Evolutionary conservation across 2,797 vertebrate species (phyloP).

Genomic region (Eulemur coronatus): DNA sequence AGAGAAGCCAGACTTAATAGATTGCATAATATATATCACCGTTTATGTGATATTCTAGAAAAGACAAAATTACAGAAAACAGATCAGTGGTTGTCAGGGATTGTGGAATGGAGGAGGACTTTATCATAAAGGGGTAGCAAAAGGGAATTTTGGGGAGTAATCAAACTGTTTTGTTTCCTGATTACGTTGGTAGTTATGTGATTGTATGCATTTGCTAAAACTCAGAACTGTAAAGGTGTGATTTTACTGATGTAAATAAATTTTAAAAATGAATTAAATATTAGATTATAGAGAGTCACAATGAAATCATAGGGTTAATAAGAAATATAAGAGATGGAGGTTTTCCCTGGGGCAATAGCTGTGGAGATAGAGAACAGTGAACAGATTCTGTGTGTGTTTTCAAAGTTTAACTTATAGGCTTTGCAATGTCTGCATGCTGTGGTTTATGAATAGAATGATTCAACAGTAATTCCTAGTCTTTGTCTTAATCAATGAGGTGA

Average conservation of each 20-base stretch:
- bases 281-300: background rate
- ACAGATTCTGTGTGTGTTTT: background rate
- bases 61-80: background rate
- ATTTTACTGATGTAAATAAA: background rate
- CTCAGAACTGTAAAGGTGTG: background rate
- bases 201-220: background rate
- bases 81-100: background rate
- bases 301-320: background rate
- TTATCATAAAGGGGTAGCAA: background rate
- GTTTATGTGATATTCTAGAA: background rate
- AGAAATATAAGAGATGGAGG: background rate
- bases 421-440: accelerated
- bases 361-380: background rate
- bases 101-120: background rate
- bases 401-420: background rate
- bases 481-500: background rate
- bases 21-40: background rate
- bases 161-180: background rate
- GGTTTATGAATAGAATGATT: background rate
- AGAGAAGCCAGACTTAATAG: background rate
- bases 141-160: background rate
- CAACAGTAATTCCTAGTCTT: no score
- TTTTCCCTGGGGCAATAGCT: background rate
- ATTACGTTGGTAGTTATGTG: no score
- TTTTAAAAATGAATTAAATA: background rate